Conservation (phyloP, 1,140 invertebrate genomes). For the Oncopeltus fasciatus region DNA sequence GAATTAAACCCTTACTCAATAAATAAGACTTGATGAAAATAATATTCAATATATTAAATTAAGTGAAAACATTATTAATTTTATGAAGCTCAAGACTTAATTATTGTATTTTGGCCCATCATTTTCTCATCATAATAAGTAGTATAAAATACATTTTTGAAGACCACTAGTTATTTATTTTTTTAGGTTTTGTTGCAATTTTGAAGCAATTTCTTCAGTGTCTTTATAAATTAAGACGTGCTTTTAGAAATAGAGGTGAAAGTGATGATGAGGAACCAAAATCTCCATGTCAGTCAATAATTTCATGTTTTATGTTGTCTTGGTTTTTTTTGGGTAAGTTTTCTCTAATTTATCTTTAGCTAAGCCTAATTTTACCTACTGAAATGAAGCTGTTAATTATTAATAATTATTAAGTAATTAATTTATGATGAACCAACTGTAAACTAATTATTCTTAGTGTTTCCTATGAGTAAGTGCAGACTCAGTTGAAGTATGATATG, state of each 20-base stretch:
- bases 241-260: slow-evolving; percentile 37
- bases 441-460: not conserved
- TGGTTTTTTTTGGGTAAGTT: slow-evolving; percentile 43
- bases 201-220: slow-evolving; percentile 44
- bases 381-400: not conserved
- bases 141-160: too few relatives aligned
- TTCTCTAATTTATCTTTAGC: too few relatives aligned
- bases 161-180: not conserved
- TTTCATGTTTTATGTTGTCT: slow-evolving; percentile 43
- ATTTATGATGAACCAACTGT: not conserved
- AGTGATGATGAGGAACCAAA: slow-evolving; percentile 38
- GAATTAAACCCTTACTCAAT: too few relatives aligned
- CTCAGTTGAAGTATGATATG: not conserved
- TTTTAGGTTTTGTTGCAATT: slow-evolving; percentile 41
- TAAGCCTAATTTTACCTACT: too few relatives aligned
- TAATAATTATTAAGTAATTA: not conserved
- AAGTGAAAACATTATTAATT: too few relatives aligned
- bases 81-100: too few relatives aligned
- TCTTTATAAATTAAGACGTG: slow-evolving; percentile 35
- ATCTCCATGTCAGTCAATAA: slow-evolving; percentile 43
- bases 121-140: too few relatives aligned
- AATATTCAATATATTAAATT: too few relatives aligned
- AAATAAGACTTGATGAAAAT: too few relatives aligned
- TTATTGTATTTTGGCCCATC: too few relatives aligned
- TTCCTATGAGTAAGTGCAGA: not conserved